Evolutionary conservation across 2,797 vertebrate species (phyloP).

Genomic region (Spinus olivaceus): DNA sequence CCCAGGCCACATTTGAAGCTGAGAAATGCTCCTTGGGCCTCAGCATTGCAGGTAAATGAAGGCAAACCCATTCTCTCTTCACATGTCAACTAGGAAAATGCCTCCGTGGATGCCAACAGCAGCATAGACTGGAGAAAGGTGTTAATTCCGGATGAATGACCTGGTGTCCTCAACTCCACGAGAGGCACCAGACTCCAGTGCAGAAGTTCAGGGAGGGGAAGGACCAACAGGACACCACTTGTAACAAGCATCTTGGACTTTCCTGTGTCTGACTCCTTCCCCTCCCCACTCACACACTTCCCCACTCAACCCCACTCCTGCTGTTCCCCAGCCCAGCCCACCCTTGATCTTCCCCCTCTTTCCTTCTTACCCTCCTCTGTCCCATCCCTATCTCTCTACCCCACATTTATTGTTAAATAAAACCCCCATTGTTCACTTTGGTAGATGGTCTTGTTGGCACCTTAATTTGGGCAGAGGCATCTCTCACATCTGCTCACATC

Average conservation of each 20-base stretch:
- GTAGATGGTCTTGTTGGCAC: background rate
- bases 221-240: accelerated
- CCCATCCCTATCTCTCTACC: too few relatives aligned
- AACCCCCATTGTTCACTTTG: background rate
- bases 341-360: accelerated
- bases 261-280: background rate
- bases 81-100: accelerated
- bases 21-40: background rate
- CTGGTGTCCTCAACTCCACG: accelerated
- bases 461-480: accelerated
- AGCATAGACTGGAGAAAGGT: accelerated
- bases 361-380: background rate
- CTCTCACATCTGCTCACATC: background rate
- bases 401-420: background rate
- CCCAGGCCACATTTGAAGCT: accelerated
- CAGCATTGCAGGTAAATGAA: accelerated
- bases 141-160: accelerated
- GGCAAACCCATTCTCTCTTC: accelerated
- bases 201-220: accelerated
- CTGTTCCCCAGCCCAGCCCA: background rate
- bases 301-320: accelerated
- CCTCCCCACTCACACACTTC: too few relatives aligned
- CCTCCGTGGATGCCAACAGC: accelerated
- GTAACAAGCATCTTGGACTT: accelerated
- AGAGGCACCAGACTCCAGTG: accelerated